Evolutionary conservation across 2,113 vertebrate species (phyloP).

Genomic region (Scomber japonicus): DNA sequence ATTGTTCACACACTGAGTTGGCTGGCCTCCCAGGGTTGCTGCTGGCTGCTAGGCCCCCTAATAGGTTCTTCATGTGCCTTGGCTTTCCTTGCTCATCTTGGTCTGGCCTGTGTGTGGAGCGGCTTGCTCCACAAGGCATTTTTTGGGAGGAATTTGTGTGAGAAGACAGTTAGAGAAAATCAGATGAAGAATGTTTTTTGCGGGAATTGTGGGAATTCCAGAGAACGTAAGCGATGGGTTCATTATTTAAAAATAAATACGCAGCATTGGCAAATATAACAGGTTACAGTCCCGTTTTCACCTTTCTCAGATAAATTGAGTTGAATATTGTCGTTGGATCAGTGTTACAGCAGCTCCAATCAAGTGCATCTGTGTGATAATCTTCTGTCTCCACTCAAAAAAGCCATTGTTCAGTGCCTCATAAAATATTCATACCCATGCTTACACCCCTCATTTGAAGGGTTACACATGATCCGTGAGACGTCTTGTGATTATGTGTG

Average conservation of each 20-base stretch:
- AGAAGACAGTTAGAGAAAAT: constrained; percentile 29
- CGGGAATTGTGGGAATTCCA: constrained; percentile 5
- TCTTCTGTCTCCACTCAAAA: constrained; percentile 55
- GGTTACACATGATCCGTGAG: constrained; percentile 40
- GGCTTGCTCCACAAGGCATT: constrained; percentile 39
- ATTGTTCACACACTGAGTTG: constrained; percentile 86
- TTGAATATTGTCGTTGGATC: constrained; percentile 1
- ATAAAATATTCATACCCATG: constrained; percentile 74
- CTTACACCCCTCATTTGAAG: constrained; percentile 42
- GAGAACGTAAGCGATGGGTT: neutral
- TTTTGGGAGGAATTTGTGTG: constrained; percentile 36
- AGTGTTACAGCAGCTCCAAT: constrained; percentile 59
- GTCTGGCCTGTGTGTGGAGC: constrained; percentile 54
- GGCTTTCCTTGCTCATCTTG: constrained; percentile 66
- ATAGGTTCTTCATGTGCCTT: constrained; percentile 88
- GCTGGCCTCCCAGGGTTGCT: constrained; percentile 82
- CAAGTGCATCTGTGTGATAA: constrained; percentile 61
- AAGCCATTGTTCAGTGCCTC: constrained; percentile 57
- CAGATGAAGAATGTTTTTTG: constrained; percentile 17
- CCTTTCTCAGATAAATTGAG: neutral
- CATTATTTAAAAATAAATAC: neutral
- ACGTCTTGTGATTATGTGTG: constrained; percentile 34
- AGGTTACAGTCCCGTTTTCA: neutral
- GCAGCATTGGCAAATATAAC: neutral
- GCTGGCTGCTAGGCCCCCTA: constrained; percentile 83